These are phyloP conservation scores for Mastomys natalensis DNA, from an alignment of 2,113 vertebrate species.

Conservation along the genomic window DNA sequence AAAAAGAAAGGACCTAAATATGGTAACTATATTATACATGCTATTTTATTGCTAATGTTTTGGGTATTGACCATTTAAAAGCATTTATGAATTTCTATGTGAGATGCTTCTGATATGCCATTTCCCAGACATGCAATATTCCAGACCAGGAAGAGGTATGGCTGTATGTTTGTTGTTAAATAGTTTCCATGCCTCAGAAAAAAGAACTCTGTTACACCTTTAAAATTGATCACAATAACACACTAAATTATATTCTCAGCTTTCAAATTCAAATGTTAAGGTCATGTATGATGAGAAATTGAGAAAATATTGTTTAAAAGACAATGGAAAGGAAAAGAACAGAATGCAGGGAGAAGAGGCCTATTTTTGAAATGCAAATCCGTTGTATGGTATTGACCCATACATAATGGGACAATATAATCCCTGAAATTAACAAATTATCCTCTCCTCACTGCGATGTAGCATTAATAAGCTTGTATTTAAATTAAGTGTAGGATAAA, in stretches of 20 bases:
- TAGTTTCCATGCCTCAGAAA: not conserved
- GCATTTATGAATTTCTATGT: not conserved
- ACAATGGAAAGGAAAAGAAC: not conserved
- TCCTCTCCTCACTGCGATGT: not conserved
- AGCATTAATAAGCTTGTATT: not conserved
- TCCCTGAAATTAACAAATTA: not conserved
- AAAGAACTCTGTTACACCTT: not conserved
- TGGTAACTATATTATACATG: not conserved
- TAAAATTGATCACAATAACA: constrained; percentile 9
- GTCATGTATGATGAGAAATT: constrained; percentile 19
- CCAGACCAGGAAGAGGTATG: not conserved
- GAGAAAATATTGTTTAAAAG: not conserved
- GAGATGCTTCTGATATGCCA: not conserved
- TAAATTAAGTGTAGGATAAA: constrained; percentile 5
- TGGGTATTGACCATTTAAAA: constrained; percentile 21
- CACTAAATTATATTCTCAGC: not conserved
- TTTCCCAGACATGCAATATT: not conserved
- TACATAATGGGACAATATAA: not conserved
- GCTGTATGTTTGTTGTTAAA: not conserved
- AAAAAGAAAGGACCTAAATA: not conserved
- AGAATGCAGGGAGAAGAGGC: not conserved
- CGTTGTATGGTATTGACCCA: not conserved
- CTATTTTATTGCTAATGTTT: not conserved
- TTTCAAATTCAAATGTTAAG: not conserved
- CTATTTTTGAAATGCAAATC: not conserved